Base-by-base conservation (phyloP, 2,888 invertebrate species). In the Eupithecia inturbata region DNA sequence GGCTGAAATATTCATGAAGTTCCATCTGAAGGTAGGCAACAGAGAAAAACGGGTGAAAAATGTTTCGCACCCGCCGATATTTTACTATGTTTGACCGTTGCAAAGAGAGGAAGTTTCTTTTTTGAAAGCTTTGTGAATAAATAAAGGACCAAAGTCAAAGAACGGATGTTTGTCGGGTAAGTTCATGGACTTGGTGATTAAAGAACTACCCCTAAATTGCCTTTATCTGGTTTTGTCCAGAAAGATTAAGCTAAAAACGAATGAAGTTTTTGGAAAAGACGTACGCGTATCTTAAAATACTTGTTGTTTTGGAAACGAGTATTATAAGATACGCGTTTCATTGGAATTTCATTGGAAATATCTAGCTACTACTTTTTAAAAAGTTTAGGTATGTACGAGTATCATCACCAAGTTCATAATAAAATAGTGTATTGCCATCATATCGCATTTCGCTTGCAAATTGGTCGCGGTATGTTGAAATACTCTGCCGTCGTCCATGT, bases 1-100 rank as follows among this genome's bases (percentile, higher is more conserved):
- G 85, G 82, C 83, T 89, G 89, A 93, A 93, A 94, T 93, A 94
- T 94, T 93, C 93, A 94, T 92, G 91, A 91, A 91, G 87, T 89
- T 91, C 87, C 87, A 86, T 81, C 88, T 86, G 88, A 87, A 92
- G 89, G 91, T 89, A 88, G 88, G 86, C 31, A 62, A 31, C 85
- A 83, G 83, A 83, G 87, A 87, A 89, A 90, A 91, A 89, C 87
- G 88, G 89, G 91, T 91, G 91, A 92, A 91, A 92, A 92, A 91
- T 91, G 89, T 86, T 89, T 84, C 82, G 80, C 85, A 84, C 83
- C 77, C 83, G 81, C 83, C 86, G 86, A 89, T 88, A 89, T 90
- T 89, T 88, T 82, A 85, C 83, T 83, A 85, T 80, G 82, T 84
- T 84, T 91, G 88, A 88, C 88, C 90, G 84, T 87, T 88, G 84